Percentiles rank a stretch among this genome's conserved stretches.
These are phyloP conservation scores for Tragelaphus strepsiceros DNA, from an alignment of 2,113 vertebrate species.

Conservation along the genomic window DNA sequence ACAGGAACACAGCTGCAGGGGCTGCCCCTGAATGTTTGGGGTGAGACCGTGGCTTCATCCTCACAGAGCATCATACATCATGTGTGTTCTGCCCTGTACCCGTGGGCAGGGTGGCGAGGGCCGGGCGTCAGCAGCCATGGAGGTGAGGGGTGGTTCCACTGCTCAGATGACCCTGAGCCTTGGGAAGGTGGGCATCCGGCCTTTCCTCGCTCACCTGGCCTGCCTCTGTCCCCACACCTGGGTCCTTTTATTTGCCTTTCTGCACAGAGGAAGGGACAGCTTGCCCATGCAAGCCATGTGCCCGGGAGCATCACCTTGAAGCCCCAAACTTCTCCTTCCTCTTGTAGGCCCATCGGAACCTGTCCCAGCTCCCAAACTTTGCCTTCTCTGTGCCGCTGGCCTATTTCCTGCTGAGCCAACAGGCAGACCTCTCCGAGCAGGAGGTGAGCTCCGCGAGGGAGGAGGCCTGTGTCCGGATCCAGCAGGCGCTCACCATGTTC, in stretches of 20 bases:
- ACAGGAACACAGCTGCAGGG: not conserved
- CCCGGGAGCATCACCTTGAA: not conserved
- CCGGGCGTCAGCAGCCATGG: not conserved
- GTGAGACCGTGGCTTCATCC: not conserved
- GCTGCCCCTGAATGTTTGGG: rapidly evolving
- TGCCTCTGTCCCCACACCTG: not conserved
- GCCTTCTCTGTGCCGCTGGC: constrained; percentile 93
- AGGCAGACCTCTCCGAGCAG: constrained; percentile 83
- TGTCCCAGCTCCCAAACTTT: constrained; percentile 98
- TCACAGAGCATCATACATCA: not conserved
- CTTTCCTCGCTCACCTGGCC: rapidly evolving
- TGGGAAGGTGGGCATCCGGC: not conserved
- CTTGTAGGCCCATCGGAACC: constrained; percentile 90
- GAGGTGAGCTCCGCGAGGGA: constrained; percentile 81
- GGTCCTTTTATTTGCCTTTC: not conserved
- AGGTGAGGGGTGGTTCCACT: not conserved
- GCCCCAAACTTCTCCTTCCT: not conserved
- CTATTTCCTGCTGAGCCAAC: constrained; percentile 91
- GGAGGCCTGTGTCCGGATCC: constrained; percentile 84
- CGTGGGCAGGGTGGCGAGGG: not conserved
- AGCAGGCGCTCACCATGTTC: constrained; percentile 91
- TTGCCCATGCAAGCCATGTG: not conserved
- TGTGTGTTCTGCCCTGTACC: not conserved
- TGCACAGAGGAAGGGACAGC: not conserved
- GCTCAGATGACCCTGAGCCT: not conserved